Evolutionary conservation across 2,113 vertebrate genomes (phyloP).

Genomic region (Mastomys coucha): DNA sequence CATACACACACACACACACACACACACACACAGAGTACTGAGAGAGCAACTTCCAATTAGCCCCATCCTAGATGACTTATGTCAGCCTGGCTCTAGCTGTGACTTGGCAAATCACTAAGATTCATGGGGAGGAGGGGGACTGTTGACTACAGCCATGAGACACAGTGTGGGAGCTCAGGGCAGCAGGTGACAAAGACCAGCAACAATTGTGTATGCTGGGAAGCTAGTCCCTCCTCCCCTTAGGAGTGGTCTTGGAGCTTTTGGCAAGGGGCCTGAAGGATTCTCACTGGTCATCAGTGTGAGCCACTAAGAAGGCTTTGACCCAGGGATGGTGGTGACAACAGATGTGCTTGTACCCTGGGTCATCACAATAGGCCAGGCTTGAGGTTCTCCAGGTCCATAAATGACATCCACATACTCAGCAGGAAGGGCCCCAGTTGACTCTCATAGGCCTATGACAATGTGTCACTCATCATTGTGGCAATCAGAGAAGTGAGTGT

Average conservation of each 20-base stretch:
- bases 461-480: background rate
- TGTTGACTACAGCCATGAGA: background rate
- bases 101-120: background rate
- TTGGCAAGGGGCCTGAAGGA: background rate
- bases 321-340: background rate
- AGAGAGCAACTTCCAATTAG: background rate
- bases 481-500: background rate
- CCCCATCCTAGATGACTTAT: background rate
- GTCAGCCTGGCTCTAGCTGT: background rate
- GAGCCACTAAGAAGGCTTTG: background rate
- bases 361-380: fast-evolving
- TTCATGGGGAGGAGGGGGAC: background rate
- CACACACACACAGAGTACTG: fast-evolving
- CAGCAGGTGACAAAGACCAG: background rate
- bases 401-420: background rate
- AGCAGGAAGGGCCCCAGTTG: background rate
- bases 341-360: background rate
- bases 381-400: background rate
- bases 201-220: fast-evolving
- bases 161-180: background rate
- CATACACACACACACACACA: background rate
- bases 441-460: background rate
- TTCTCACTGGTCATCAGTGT: background rate
- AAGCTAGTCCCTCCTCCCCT: background rate
- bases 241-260: background rate